Base-by-base conservation (phyloP, 2,113 vertebrate genomes). In the Sinocyclocheilus grahami region DNA sequence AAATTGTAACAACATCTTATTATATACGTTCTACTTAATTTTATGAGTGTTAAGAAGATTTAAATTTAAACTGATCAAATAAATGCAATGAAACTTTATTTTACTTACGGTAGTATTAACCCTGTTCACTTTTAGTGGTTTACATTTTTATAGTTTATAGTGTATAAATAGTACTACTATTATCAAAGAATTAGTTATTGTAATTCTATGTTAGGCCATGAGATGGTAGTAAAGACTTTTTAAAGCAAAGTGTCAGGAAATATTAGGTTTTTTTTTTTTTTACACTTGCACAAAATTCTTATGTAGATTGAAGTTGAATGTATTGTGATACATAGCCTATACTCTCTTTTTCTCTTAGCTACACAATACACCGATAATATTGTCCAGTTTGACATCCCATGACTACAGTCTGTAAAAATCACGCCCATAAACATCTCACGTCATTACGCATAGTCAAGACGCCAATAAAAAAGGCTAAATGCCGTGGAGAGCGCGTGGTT, bases 391-490 rank as follows among this genome's bases (percentile, higher is more conserved):
- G 18, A 48, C 46, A 48, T 51, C 33, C 18, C 18, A 39, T 37
- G 3, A 22, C 37, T 10, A 74, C 39, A 42, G 20, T 74, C 71
- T 67, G 4, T 74, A 10, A 51, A 6, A 24, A 48, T 14, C 27
- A 53, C 46, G 24, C 65, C 81, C 20, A 82, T 42, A 65, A 83
- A 67, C 62, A 46, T 16, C 10, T n/a, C 8, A 14, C 81, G 65
- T 71, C 62, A 83, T 42, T 33, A 69, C 65, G 46, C 80, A 55
- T 46, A 53, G 63, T 30, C 80, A 5, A 82, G 42, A 82, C 65
- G 81, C 18, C 51, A 78, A 58, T 33, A 22, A 33, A 71, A 71
- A 9, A 42, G 7, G 1, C 7, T 8, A 83, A 30, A 83, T 37
- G 18, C 39, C n/a, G 3, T 6, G 46, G 37, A 83, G 63, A 69